Evolutionary conservation across 2,888 invertebrate genomes (phyloP), one percentile per base, ranked within the genome.

Genomic region (Drosophila dives): DNA sequence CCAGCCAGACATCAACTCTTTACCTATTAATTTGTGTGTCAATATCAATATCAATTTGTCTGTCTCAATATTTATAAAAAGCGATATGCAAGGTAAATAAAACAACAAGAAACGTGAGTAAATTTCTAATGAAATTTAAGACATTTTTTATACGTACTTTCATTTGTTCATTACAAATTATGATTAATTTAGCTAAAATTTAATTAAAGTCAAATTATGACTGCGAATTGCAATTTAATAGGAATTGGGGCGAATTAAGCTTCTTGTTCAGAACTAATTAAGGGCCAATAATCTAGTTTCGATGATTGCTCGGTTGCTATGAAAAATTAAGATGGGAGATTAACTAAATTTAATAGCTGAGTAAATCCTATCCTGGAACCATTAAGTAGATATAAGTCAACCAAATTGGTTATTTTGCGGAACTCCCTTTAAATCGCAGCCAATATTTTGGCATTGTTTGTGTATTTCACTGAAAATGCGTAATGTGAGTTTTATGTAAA

Each of bases 401-500:
- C 12, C 12, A 32, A 64, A 59, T 56, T 38, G 32, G 23, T 0
- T 51, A 17, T n/a, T 48, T 32, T 32, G 20, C 8, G 12, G 29
- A 63, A 20, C 60, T 60, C 17, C 15, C 10, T 17, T 38, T 38
- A n/a, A 34, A 26, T 53, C 23, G 56, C 15, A 10, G 12, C 15
- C 11, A 42, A 26, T 56, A 54, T n/a, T 17, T 17, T 36, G 45
- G 45, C 38, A 32, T 56, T 55, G 63, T 26, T 26, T 20, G 11
- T 8, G 4, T 54, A 72, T 59, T 76, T 64, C 55, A 23, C 29
- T 55, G 77, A 77, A 77, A 62, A 62, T n/a, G 62, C 60, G 55
- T 72, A 82, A 82, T 80, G 80, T 64, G 60, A 64, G 80, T 73
- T 75, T 76, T 89, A 89, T 88, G 89, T 60, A 68, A 90, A 90